Conservation (phyloP, 1,140 invertebrate genomes). For the Drosophila suzukii region DNA sequence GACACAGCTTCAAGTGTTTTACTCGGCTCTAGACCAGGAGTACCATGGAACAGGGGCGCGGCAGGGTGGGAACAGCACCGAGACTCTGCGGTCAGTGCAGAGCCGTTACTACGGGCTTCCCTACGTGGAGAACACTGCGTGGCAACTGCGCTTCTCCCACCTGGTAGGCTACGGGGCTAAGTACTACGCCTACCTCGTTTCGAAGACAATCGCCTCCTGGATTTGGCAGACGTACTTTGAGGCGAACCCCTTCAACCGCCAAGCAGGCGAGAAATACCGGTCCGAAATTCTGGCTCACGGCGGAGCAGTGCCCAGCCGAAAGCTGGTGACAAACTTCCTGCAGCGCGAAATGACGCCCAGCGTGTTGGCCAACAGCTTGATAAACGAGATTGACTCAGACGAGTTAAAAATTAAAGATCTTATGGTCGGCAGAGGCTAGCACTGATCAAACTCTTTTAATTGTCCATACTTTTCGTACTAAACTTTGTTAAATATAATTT, state of each 20-base stretch:
- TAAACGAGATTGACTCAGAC: conserved; percentile 86
- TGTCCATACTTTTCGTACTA: conserved; percentile 58
- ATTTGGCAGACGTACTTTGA: conserved; percentile 97
- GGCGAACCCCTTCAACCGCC: conserved; percentile 91
- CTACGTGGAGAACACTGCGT: conserved; percentile 96
- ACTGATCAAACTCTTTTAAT: background rate
- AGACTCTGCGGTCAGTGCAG: conserved; percentile 93
- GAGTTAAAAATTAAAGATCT: conserved; percentile 84
- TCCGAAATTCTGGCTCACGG: conserved; percentile 93
- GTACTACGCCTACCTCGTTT: conserved; percentile 99
- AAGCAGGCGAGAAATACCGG: conserved; percentile 91
- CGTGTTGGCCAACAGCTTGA: conserved; percentile 86
- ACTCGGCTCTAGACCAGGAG: conserved; percentile 94
- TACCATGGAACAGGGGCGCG: conserved; percentile 90
- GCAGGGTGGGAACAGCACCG: conserved; percentile 87
- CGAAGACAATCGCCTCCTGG: conserved; percentile 95
- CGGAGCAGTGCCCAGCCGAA: conserved; percentile 92
- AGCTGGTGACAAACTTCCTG: conserved; percentile 90
- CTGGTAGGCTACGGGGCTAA: conserved; percentile 98
- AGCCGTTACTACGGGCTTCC: conserved; percentile 93
- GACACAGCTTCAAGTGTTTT: conserved; percentile 95
- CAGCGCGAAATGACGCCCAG: conserved; percentile 88
- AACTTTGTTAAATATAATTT: conserved; percentile 61
- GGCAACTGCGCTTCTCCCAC: conserved; percentile 98
- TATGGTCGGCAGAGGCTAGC: conserved; percentile 59